Conservation (phyloP, 1,140 invertebrate species). For the Apocrypta bakeri region DNA sequence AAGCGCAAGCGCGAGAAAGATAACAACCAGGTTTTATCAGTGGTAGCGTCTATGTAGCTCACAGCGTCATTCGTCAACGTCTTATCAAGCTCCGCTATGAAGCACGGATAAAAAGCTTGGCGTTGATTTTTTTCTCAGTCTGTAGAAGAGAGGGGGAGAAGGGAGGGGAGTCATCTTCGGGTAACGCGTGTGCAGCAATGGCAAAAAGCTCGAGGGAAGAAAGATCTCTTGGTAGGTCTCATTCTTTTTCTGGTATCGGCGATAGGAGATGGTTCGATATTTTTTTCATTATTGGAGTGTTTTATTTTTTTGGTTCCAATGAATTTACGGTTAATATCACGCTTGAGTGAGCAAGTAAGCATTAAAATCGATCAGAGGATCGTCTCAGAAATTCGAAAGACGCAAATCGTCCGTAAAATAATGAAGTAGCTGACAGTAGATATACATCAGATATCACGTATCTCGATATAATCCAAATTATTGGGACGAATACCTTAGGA, state of each 20-base stretch:
- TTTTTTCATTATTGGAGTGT: not conserved
- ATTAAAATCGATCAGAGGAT: not conserved
- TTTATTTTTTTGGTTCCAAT: constrained; percentile 1
- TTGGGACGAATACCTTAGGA: constrained; percentile 21
- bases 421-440: not conserved
- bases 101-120: constrained; percentile 45
- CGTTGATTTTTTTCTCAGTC: constrained; percentile 43
- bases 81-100: constrained; percentile 59
- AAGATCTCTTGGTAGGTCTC: no score
- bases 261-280: not conserved
- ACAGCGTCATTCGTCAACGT: constrained; percentile 67
- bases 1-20: constrained; percentile 45
- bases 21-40: constrained; percentile 66
- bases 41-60: constrained; percentile 46
- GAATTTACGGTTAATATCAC: no score
- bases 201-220: no score
- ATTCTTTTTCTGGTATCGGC: not conserved
- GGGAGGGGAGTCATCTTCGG: not conserved
- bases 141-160: not conserved
- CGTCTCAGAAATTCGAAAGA: no score
- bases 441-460: constrained; percentile 3
- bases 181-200: not conserved
- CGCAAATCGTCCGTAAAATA: constrained; percentile 30
- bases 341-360: not conserved
- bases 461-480: constrained; percentile 41